Evolutionary conservation across 2,113 vertebrate species (phyloP).

Genomic region (Tychaedon coryphoeus): DNA sequence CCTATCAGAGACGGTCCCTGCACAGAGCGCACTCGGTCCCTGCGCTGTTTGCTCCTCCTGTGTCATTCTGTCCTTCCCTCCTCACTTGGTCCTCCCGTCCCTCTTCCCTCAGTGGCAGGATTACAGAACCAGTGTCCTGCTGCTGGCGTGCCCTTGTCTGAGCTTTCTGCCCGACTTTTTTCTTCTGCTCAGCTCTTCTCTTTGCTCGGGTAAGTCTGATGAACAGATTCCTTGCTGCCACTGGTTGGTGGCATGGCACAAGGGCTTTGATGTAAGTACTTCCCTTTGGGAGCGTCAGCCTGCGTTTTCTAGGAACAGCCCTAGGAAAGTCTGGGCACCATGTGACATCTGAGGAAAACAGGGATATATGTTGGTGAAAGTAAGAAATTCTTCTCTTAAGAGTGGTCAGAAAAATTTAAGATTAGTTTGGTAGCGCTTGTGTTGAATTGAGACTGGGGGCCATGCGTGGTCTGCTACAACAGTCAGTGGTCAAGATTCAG

Average conservation of each 20-base stretch:
- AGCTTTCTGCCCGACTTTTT: conserved; percentile 29
- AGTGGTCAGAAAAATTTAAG: neutral
- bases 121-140: conserved; percentile 20
- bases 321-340: neutral
- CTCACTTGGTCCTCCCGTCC: neutral
- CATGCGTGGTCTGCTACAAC: neutral
- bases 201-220: conserved; percentile 72
- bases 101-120: conserved; percentile 22
- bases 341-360: neutral
- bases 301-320: neutral
- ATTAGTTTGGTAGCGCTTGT: neutral
- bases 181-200: conserved; percentile 40
- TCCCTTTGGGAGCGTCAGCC: neutral
- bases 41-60: conserved; percentile 19
- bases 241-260: neutral
- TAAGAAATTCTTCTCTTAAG: neutral
- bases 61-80: conserved; percentile 51
- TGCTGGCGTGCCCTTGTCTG: conserved; percentile 43
- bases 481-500: neutral
- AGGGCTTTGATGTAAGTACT: conserved; percentile 9
- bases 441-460: neutral
- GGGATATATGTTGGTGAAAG: neutral
- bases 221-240: neutral
- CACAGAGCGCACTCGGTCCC: neutral
- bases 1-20: neutral